phyloP scores from a whole-genome alignment of 2,888 invertebrate species.

The Nymphalis polychloros region DNA sequence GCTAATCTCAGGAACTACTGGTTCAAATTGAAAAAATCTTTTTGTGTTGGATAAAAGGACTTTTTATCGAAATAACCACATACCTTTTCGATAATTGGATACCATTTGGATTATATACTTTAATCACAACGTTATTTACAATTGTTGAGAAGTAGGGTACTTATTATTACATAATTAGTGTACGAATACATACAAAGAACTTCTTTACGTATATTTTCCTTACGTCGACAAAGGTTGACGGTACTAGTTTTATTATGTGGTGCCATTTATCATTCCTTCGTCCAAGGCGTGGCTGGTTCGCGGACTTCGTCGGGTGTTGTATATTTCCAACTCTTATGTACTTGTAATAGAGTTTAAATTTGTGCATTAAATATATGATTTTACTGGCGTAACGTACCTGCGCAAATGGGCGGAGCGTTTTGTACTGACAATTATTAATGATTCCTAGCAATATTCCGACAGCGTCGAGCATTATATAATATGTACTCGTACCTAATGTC shows the following conservation, averaged over 20 bases:
- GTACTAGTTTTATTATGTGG: background rate
- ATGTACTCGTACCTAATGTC: conserved; percentile 8
- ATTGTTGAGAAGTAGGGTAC: no score
- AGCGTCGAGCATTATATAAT: conserved; percentile 8
- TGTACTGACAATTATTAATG: conserved; percentile 72
- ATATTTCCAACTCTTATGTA: conserved; percentile 32
- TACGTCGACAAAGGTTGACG: no score
- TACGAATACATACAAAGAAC: no score
- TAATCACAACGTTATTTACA: no score
- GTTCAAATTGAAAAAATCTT: no score
- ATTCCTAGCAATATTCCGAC: conserved; percentile 46
- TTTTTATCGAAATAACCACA: no score
- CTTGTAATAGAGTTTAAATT: conserved; percentile 41
- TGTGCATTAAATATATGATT: conserved; percentile 15
- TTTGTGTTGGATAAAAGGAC: no score
- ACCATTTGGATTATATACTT: no score
- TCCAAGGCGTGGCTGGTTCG: conserved; percentile 43
- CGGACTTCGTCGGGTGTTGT: conserved; percentile 39
- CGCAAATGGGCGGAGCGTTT: conserved; percentile 68
- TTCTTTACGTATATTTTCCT: no score
- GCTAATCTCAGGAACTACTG: no score
- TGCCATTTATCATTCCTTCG: conserved; percentile 41
- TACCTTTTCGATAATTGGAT: no score
- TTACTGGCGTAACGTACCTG: conserved; percentile 57
- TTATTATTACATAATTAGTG: no score